Evolutionary conservation across 2,113 vertebrate species (phyloP), one percentile per base, ranked within the genome.

Genomic region (Osmerus mordax): DNA sequence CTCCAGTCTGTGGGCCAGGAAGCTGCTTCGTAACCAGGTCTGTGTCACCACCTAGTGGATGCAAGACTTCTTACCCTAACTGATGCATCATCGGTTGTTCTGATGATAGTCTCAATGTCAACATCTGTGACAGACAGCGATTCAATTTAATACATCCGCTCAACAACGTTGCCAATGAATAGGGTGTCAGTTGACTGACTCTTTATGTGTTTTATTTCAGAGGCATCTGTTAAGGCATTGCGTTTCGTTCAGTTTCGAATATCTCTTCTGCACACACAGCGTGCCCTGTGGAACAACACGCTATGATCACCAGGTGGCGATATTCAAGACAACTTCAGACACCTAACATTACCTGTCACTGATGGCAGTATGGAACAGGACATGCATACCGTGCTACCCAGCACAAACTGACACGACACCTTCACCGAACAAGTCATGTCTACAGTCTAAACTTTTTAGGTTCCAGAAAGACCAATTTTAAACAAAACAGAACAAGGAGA

Each of bases 11-110:
- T 11, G 41, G 41, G 41, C 41, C 41, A 47, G 41, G 41, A 47
- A 47, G 29, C 23, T 18, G n/a, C 61, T 61, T 16, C 13, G 23
- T 25, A 47, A 47, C 41, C 41, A 47, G 60, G 58, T 52, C 41
- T 71, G 19, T 61, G 21, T 18, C 29, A 25, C 58, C 69, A 71
- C 28, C 69, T 71, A 71, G 69, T 29, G 58, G 32, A 61, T 18
- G 3, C 15, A 21, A 65, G 15, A 19, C 11, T 5, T 15, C 11
- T 2, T 15, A 11, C 9, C 32, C 41, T 12, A 47, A 47, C 41
- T 47, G 41, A 47, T 12, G 41, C 9, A 47, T 47, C 41, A 9
- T 11, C 41, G 1, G 41, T 47, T 47, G 41, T 47, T 47, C 41
- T 12, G 41, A 5, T 47, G 9, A 47, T 47, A 47, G 41, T 47